These are phyloP conservation scores for Dendrolimus punctatus DNA, from an alignment of 1,140 invertebrate species.

Conservation along the genomic window DNA sequence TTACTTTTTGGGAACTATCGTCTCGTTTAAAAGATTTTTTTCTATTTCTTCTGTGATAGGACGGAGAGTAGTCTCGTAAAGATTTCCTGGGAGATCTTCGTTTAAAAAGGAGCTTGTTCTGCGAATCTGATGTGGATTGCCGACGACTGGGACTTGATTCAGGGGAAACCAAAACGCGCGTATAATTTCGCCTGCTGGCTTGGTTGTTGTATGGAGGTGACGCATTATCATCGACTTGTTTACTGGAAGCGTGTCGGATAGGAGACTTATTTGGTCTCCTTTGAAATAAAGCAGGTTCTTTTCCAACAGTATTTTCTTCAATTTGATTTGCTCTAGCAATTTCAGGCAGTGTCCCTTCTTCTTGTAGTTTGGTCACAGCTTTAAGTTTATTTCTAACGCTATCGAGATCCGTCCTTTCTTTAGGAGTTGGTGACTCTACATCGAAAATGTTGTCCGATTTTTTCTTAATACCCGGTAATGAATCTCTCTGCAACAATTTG, in stretches of 20 bases:
- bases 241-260: constrained; percentile 5
- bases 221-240: constrained; percentile 9
- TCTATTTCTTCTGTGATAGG: constrained; percentile 38
- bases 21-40: constrained; percentile 32
- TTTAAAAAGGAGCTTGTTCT: too few relatives aligned
- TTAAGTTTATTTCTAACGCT: constrained; percentile 44
- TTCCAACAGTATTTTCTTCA: constrained; percentile 43
- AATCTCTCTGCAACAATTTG: constrained; percentile 26
- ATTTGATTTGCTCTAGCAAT: constrained; percentile 42
- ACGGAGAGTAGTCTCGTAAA: constrained; percentile 24
- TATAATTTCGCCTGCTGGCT: constrained; percentile 37
- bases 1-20: constrained; percentile 21
- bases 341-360: constrained; percentile 43
- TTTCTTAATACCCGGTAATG: constrained; percentile 14
- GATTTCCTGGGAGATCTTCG: constrained; percentile 25
- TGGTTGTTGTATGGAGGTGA: constrained; percentile 11
- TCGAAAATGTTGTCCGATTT: constrained; percentile 5
- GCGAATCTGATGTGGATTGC: too few relatives aligned
- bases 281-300: constrained; percentile 58
- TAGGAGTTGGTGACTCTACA: constrained; percentile 11
- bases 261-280: constrained; percentile 42
- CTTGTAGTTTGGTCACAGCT: constrained; percentile 28
- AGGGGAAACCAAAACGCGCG: constrained; percentile 52
- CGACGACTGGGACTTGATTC: constrained; percentile 22
- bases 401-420: constrained; percentile 32